A percentile compares a stretch with the other conserved stretches of the same genome.
These are phyloP conservation scores for Recurvirostra avosetta DNA, from an alignment of 2,113 vertebrate genomes.

Conservation along the genomic window DNA sequence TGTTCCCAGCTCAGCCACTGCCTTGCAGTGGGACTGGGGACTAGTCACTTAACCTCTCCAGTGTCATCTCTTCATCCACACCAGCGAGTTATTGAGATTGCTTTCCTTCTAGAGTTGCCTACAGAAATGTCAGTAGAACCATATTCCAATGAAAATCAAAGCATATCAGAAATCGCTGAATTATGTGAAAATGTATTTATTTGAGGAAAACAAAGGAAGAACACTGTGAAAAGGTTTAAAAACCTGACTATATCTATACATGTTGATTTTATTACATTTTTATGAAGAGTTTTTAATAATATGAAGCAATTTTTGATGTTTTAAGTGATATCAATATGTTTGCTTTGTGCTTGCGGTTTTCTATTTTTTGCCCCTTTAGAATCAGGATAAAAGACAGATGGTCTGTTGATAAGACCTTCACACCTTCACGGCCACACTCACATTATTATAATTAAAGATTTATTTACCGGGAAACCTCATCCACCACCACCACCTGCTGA, in stretches of 20 bases:
- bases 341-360: not conserved
- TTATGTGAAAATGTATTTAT: not conserved
- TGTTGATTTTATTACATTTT: fast-evolving
- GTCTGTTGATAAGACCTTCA: not conserved
- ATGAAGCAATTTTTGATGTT: not conserved
- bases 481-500: fast-evolving
- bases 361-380: not conserved
- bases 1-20: not conserved
- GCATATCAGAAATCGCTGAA: not conserved
- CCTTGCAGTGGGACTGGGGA: not conserved
- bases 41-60: not conserved
- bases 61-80: not conserved
- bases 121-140: not conserved
- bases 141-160: not conserved
- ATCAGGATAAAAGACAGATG: not conserved
- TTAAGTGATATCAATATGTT: not conserved
- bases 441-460: not conserved
- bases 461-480: not conserved
- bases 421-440: not conserved
- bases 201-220: not conserved
- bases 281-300: fast-evolving
- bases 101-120: not conserved
- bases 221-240: not conserved
- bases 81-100: fast-evolving
- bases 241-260: not conserved